Conservation (phyloP, 2,888 invertebrate species). For the Epirrhoe tristata region DNA sequence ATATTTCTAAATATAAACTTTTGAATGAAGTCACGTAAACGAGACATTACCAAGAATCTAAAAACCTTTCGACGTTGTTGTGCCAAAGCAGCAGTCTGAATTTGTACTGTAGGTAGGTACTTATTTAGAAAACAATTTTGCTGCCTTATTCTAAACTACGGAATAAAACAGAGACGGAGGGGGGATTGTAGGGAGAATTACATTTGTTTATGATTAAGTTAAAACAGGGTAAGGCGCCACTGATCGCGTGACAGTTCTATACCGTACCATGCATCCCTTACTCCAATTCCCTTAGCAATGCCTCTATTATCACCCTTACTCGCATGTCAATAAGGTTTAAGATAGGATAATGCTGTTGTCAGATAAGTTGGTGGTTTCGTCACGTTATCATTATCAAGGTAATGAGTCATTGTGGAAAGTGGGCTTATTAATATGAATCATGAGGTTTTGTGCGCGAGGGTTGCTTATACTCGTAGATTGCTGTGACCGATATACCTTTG, state of each 20-base stretch:
- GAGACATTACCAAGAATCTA: not conserved
- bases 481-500: slow-evolving; percentile 33
- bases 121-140: slow-evolving; percentile 13
- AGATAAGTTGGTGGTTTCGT: slow-evolving; percentile 46
- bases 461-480: slow-evolving; percentile 38
- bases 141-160: slow-evolving; percentile 43
- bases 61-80: not conserved
- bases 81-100: slow-evolving; percentile 9
- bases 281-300: slow-evolving; percentile 27
- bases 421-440: slow-evolving; percentile 74
- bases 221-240: slow-evolving; percentile 68
- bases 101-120: not conserved
- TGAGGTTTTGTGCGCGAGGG: slow-evolving; percentile 44
- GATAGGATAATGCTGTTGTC: slow-evolving; percentile 30
- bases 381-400: slow-evolving; percentile 70
- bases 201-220: slow-evolving; percentile 74
- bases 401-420: slow-evolving; percentile 76
- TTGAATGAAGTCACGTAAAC: not conserved
- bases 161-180: slow-evolving; percentile 53
- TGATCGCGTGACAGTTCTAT: slow-evolving; percentile 70
- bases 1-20: not conserved
- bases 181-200: slow-evolving; percentile 58
- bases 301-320: slow-evolving; percentile 42
- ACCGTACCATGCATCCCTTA: slow-evolving; percentile 56
- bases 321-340: slow-evolving; percentile 46